Evolutionary conservation across 1,140 invertebrate species (phyloP).

Genomic region (Adoxophyes honmai): DNA sequence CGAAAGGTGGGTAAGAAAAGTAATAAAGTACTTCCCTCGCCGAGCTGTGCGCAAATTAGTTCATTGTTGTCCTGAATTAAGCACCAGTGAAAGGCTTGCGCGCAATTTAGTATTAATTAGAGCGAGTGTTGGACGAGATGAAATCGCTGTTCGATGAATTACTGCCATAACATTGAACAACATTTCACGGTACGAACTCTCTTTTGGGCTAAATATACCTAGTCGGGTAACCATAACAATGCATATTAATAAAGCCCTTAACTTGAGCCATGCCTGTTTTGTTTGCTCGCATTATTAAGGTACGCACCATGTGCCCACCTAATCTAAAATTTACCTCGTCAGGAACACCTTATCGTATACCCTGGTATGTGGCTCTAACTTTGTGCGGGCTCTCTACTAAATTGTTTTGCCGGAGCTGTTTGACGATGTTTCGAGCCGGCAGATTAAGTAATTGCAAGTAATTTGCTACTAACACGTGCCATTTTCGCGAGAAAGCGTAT

Average conservation of each 20-base stretch:
- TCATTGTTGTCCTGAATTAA: conserved; percentile 13
- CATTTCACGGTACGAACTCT: no score
- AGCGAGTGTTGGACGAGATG: neutral
- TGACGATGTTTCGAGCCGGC: neutral
- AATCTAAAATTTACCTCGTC: conserved; percentile 9
- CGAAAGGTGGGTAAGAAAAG: conserved; percentile 12
- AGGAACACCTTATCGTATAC: conserved; percentile 6
- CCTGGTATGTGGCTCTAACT: neutral
- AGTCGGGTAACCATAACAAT: no score
- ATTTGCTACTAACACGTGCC: neutral
- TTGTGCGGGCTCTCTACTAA: conserved; percentile 7
- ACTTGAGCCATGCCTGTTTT: neutral
- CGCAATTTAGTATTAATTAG: conserved; percentile 10
- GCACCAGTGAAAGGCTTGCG: conserved; percentile 6
- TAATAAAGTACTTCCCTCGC: conserved; percentile 4
- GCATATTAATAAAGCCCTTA: neutral
- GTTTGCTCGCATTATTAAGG: conserved; percentile 7
- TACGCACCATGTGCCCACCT: conserved; percentile 8
- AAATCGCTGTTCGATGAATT: neutral
- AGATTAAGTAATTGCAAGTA: conserved; percentile 12
- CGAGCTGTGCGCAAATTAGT: conserved; percentile 3
- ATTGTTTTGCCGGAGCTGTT: neutral
- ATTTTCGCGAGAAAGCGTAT: neutral
- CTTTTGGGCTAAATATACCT: no score
- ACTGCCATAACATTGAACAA: no score